These are phyloP conservation scores for Echinops telfairi DNA, from an alignment of 2,113 vertebrate species.

Conservation along the genomic window DNA sequence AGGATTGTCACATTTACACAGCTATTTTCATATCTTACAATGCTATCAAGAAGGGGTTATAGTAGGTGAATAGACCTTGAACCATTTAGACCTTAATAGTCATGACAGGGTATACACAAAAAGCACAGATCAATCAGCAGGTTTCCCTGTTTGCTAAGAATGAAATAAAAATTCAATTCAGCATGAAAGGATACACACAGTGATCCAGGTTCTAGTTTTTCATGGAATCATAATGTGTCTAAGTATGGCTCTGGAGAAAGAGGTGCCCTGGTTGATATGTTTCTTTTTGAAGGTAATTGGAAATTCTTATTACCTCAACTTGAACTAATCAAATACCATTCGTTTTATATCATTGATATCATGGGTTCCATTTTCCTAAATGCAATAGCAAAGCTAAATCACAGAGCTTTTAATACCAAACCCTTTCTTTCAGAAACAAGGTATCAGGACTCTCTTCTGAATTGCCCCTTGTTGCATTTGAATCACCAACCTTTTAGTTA, in stretches of 20 bases:
- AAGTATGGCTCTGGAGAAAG: neutral
- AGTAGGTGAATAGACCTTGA: neutral
- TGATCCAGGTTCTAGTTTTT: neutral
- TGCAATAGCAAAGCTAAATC: neutral
- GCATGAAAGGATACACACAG: neutral
- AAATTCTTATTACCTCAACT: neutral
- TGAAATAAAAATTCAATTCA: neutral
- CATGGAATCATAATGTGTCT: neutral
- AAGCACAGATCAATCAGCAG: neutral
- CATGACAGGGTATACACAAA: neutral
- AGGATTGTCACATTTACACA: neutral
- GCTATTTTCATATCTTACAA: neutral
- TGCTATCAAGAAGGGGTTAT: neutral
- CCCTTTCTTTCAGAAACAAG: too few relatives aligned
- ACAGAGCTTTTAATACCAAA: too few relatives aligned
- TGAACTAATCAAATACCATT: neutral
- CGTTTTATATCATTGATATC: neutral
- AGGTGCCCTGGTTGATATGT: neutral
- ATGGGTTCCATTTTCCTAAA: neutral
- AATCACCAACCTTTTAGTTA: too few relatives aligned
- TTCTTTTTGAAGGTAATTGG: neutral
- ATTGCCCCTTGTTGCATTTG: neutral
- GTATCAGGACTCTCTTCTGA: neutral
- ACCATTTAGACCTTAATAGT: neutral
- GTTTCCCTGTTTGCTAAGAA: neutral